Evolutionary conservation across 2,888 invertebrate species (phyloP).

Genomic region (Dicranocentrus wangi): DNA sequence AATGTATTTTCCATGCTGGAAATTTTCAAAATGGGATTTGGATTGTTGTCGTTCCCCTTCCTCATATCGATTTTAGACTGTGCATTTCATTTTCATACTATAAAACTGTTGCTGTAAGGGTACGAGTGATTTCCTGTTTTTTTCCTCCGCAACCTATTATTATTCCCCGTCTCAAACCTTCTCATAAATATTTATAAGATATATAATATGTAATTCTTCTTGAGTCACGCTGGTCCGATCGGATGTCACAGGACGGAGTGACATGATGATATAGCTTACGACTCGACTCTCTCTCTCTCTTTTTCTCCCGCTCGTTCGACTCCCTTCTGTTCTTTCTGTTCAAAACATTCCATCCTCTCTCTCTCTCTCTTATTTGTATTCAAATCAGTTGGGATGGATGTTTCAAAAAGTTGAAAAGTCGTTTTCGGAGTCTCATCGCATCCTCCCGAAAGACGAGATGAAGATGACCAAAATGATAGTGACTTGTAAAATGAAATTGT

Average conservation of each 20-base stretch:
- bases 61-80: too few relatives aligned
- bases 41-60: too few relatives aligned
- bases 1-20: too few relatives aligned
- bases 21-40: too few relatives aligned
- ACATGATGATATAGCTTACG: neutral
- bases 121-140: too few relatives aligned
- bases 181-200: conserved; percentile 43
- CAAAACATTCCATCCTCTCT: neutral
- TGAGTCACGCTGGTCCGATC: neutral
- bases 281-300: neutral
- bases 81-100: too few relatives aligned
- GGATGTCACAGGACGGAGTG: neutral
- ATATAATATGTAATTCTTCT: neutral
- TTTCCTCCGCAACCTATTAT: too few relatives aligned
- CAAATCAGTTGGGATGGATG: conserved; percentile 16
- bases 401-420: neutral
- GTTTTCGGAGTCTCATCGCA: neutral
- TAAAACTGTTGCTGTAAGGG: too few relatives aligned
- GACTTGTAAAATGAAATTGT: too few relatives aligned
- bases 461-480: conserved; percentile 1
- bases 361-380: conserved; percentile 28
- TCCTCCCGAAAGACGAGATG: too few relatives aligned
- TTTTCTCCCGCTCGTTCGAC: neutral
- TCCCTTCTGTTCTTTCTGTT: conserved; percentile 11
- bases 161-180: too few relatives aligned